Evolutionary conservation across 1,140 invertebrate species (phyloP), one percentile per base, ranked within the genome.

Genomic region (Drosophila erecta): DNA sequence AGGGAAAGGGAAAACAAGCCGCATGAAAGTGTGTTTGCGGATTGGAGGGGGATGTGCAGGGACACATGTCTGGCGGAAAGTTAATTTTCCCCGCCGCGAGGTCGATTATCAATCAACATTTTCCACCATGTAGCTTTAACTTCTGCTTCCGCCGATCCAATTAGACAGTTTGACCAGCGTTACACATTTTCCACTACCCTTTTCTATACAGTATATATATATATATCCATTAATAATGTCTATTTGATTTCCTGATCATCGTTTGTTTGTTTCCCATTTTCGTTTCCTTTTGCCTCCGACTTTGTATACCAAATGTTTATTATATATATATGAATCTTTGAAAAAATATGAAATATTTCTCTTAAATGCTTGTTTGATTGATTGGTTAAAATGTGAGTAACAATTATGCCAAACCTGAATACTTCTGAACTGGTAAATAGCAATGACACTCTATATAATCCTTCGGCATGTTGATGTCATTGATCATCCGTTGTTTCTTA

Each of bases 311-410:
- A 79, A 72, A 66, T 47, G 76, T 57, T 57, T 54, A 66, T 73
- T 64, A 50, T 57, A 74, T 73, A 64, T 73, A 79, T 79, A 38
- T 38, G 11, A 60, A 62, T 65, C 76, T 59, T 81, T 74, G 79
- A 72, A 77, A 79, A 83, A 77, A 85, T 81, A 90, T 87, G 74
- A 90, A 87, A 80, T 71, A 89, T 89, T 89, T 91, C 83, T 91
- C 81, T 91, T 91, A 91, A 86, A 76, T 91, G 90, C 90, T 91
- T 91, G 90, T 91, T 91, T 91, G 90, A 91, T 91, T 91, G 90
- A 91, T 91, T 91, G 90, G 90, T 91, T 85, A 58, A 91, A 91
- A 91, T 91, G 90, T 91, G 90, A 91, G 90, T 91, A 91, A 91
- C 72, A 83, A 89, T 76, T 89, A 89, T 84, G 86, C 73, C 84